Percentiles rank a stretch among this genome's conserved stretches.
These are phyloP conservation scores for Percopsis omiscomaycus DNA, from an alignment of 2,797 vertebrate species.

Conservation along the genomic window DNA sequence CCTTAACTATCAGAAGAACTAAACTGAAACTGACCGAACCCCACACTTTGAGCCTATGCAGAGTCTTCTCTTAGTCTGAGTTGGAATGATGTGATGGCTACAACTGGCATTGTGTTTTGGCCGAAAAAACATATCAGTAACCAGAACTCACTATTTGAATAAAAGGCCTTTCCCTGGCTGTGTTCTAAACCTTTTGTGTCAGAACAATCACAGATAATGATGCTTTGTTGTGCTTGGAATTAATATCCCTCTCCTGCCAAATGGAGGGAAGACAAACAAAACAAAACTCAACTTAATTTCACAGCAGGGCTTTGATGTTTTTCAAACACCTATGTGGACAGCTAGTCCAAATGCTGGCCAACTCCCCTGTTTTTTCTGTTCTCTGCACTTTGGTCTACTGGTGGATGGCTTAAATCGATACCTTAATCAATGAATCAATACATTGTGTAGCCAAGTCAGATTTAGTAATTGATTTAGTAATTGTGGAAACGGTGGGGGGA, in stretches of 20 bases:
- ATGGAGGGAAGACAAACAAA: conserved; percentile 5
- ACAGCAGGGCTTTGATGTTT: neutral
- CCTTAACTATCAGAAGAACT: too few species aligned
- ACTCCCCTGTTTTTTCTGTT: conserved; percentile 18
- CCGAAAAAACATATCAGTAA: too few species aligned
- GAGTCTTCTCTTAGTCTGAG: too few species aligned
- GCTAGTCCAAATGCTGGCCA: neutral
- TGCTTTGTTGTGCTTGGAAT: conserved; percentile 8
- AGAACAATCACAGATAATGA: neutral
- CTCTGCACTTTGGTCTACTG: conserved; percentile 7
- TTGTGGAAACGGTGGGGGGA: neutral
- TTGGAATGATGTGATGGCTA: too few species aligned
- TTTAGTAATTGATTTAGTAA: conserved; percentile 3
- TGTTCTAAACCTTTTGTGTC: neutral
- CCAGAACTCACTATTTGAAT: neutral
- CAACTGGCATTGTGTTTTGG: too few species aligned
- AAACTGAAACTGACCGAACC: too few species aligned
- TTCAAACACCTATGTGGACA: conserved; percentile 37
- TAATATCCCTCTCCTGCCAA: conserved; percentile 1
- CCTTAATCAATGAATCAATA: conserved; percentile 8
- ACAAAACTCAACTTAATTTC: conserved; percentile 10
- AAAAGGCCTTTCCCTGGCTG: neutral
- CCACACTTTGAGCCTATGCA: too few species aligned
- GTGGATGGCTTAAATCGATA: conserved; percentile 18
- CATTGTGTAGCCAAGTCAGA: conserved; percentile 1